Percentiles rank a stretch among this genome's conserved stretches.
Conservation (phyloP, 1,140 invertebrate genomes). For the Drosophila mauritiana region DNA sequence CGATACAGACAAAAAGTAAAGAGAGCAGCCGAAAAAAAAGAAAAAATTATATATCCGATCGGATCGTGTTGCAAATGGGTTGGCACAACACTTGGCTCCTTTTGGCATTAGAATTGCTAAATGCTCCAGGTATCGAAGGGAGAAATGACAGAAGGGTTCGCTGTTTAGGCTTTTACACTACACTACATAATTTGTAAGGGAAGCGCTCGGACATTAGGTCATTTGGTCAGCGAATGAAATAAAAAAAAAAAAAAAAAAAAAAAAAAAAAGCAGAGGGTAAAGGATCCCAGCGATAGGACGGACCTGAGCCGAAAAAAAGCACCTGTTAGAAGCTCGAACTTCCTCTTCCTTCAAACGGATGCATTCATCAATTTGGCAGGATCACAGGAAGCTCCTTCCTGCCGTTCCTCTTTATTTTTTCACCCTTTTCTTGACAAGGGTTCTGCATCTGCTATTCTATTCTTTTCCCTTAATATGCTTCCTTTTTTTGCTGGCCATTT, state of each 20-base stretch:
- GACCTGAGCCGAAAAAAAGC: conserved; percentile 33
- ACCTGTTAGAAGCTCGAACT: conserved; percentile 67
- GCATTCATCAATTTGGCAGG: conserved; percentile 82
- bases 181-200: conserved; percentile 66
- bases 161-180: conserved; percentile 66
- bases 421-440: conserved; percentile 62
- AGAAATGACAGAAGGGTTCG: conserved; percentile 22
- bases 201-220: conserved; percentile 66
- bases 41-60: conserved; percentile 17
- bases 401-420: conserved; percentile 2
- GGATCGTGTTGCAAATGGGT: conserved; percentile 63
- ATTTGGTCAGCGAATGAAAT: conserved; percentile 58
- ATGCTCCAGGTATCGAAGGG: conserved; percentile 25
- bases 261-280: neutral
- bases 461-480: neutral
- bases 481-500: conserved; percentile 28
- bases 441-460: conserved; percentile 63
- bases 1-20: neutral
- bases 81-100: conserved; percentile 54
- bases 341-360: conserved; percentile 78
- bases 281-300: neutral
- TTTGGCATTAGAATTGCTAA: conserved; percentile 80
- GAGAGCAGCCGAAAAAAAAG: neutral
- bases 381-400: conserved; percentile 37
- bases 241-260: conserved; percentile 2